Evolutionary conservation across 2,797 vertebrate genomes (phyloP).

Genomic region (Ptychobarbus kaznakovi): DNA sequence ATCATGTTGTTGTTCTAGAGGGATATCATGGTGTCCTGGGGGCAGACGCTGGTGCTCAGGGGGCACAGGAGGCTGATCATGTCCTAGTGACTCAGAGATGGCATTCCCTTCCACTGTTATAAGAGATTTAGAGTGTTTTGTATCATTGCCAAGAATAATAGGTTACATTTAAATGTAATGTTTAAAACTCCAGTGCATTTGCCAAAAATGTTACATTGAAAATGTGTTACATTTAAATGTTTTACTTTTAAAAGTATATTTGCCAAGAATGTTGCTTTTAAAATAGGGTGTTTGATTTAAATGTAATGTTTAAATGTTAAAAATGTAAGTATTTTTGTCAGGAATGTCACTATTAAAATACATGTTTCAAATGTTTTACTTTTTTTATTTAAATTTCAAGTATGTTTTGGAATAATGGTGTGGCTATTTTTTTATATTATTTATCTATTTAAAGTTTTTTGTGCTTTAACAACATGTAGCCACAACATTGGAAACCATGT

Average conservation of each 20-base stretch:
- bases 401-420: neutral
- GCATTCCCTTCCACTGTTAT: slow-evolving; percentile 71
- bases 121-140: slow-evolving; percentile 36
- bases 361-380: neutral
- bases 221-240: neutral
- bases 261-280: neutral
- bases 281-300: neutral
- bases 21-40: slow-evolving; percentile 61
- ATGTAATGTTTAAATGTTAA: neutral
- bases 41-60: slow-evolving; percentile 60
- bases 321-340: neutral
- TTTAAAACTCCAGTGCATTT: neutral
- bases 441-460: neutral
- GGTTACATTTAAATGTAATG: neutral
- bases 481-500: neutral
- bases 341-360: neutral
- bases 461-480: neutral
- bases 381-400: neutral
- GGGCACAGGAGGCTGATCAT: slow-evolving; percentile 58
- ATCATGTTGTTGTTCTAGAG: slow-evolving; percentile 65
- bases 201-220: neutral
- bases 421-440: neutral
- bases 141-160: neutral
- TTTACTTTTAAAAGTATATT: neutral
- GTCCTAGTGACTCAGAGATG: slow-evolving; percentile 61